Evolutionary conservation across 1,140 invertebrate species (phyloP).

Genomic region (Pemphigus obesinymphae): DNA sequence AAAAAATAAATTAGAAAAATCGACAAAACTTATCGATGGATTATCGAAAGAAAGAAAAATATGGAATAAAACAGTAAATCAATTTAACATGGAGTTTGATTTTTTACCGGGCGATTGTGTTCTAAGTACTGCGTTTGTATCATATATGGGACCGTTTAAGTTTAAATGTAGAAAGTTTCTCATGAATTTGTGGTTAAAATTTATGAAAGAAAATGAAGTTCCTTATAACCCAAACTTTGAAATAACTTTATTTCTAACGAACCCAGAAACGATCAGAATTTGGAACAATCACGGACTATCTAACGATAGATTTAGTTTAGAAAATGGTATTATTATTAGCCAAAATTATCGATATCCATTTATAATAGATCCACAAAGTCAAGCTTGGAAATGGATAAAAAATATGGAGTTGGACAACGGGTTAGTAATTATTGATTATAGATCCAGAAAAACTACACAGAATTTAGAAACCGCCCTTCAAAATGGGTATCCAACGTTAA

Average conservation of each 20-base stretch:
- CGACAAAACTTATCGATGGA: constrained; percentile 65
- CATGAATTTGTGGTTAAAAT: constrained; percentile 59
- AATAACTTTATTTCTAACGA: constrained; percentile 60
- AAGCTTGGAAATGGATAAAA: constrained; percentile 93
- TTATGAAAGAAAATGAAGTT: constrained; percentile 45
- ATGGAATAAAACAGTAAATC: constrained; percentile 70
- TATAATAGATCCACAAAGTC: constrained; percentile 94
- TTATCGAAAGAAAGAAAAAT: constrained; percentile 69
- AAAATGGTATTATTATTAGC: constrained; percentile 88
- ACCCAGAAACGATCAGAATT: constrained; percentile 72
- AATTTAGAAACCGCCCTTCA: constrained; percentile 75
- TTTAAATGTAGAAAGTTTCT: constrained; percentile 70
- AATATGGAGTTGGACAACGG: constrained; percentile 86
- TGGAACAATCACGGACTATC: constrained; percentile 89
- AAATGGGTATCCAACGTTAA: constrained; percentile 72
- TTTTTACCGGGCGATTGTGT: constrained; percentile 71
- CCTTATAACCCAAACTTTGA: constrained; percentile 67
- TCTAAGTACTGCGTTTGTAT: constrained; percentile 73
- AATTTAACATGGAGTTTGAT: constrained; percentile 59
- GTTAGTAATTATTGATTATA: constrained; percentile 75
- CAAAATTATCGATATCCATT: constrained; percentile 81
- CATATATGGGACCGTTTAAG: constrained; percentile 78
- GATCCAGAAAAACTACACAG: constrained; percentile 73
- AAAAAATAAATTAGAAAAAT: constrained; percentile 66
- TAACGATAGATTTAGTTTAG: constrained; percentile 83